Percentiles rank a stretch among this genome's conserved stretches.
phyloP scores from a whole-genome alignment of 2,113 vertebrate genomes.

The Ptyas mucosa region DNA sequence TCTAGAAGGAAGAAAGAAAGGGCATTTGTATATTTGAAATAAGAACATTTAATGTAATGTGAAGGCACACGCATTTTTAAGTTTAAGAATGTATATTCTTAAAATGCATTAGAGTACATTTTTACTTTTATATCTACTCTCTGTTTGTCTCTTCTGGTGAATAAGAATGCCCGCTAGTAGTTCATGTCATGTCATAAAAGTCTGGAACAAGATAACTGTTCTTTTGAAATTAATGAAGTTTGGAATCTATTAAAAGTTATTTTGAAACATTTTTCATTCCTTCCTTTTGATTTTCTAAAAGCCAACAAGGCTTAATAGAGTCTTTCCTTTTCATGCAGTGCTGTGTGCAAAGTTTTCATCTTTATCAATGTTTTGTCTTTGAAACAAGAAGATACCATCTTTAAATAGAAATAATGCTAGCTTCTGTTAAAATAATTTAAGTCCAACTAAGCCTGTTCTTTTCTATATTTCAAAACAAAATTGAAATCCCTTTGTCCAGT shows the following conservation, averaged over 20 bases:
- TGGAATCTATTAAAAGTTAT: slow-evolving; percentile 24
- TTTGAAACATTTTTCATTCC: slow-evolving; percentile 9
- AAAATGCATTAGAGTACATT: not conserved
- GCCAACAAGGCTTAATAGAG: not conserved
- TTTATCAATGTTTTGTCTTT: slow-evolving; percentile 23
- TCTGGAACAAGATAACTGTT: slow-evolving; percentile 16
- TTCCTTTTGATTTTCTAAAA: slow-evolving; percentile 19
- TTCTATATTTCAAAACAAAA: not conserved
- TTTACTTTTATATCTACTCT: not conserved
- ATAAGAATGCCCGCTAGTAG: not conserved
- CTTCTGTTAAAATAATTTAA: not conserved
- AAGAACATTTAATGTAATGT: not conserved
- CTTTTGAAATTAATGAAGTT: slow-evolving; percentile 35
- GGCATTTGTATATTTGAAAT: not conserved
- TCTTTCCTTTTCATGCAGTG: slow-evolving; percentile 28
- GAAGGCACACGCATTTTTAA: not conserved
- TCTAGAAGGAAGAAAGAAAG: not conserved
- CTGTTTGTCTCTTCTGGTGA: not conserved
- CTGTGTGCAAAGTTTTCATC: not conserved
- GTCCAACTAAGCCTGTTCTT: not conserved
- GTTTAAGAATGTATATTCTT: not conserved
- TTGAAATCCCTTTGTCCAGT: not conserved
- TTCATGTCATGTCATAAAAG: not conserved
- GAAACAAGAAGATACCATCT: slow-evolving; percentile 11
- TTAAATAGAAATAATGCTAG: not conserved